A percentile compares a stretch with the other conserved stretches of the same genome.
Conservation (phyloP, 2,797 vertebrate species). For the Neomorphus geoffroyi region DNA sequence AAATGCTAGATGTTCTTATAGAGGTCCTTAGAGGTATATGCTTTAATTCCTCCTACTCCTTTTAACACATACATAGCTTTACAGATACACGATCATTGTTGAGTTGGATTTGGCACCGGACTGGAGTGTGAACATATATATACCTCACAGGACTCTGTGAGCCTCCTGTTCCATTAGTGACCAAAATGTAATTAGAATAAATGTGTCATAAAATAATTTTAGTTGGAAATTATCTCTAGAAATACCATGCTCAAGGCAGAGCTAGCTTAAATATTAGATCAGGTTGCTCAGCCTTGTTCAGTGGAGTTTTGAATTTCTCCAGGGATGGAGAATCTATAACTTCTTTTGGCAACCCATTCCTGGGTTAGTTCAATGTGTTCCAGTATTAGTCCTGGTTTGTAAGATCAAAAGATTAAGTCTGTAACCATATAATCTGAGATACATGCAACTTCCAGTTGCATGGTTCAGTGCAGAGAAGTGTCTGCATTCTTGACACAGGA, state of each 20-base stretch:
- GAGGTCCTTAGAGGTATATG: background rate
- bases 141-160: background rate
- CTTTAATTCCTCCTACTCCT: background rate
- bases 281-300: background rate
- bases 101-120: background rate
- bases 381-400: background rate
- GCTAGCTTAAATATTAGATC: background rate
- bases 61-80: background rate
- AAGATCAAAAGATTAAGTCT: background rate
- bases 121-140: background rate
- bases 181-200: background rate
- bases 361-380: background rate
- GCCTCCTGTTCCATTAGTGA: background rate
- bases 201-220: background rate
- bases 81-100: background rate
- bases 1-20: background rate
- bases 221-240: background rate
- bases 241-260: background rate
- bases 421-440: background rate
- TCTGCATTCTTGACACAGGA: background rate
- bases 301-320: background rate
- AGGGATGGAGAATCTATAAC: background rate
- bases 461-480: background rate
- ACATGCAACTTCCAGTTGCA: background rate
- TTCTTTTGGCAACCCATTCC: background rate